phyloP scores from a whole-genome alignment of 2,888 invertebrate species.

The Apoderus coryli region DNA sequence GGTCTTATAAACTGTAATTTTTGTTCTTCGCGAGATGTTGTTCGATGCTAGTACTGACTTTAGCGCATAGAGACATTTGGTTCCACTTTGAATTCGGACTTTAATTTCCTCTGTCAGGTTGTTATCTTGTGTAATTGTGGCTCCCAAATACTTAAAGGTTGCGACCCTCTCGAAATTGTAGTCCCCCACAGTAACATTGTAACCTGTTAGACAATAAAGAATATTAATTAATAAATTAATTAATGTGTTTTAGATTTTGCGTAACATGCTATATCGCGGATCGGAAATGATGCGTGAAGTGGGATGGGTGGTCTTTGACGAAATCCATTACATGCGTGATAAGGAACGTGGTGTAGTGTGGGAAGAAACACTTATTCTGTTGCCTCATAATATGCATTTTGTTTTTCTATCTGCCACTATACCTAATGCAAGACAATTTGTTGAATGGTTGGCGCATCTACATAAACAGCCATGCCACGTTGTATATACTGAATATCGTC shows the following conservation, averaged over 20 bases:
- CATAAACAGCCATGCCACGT: slow-evolving; percentile 98
- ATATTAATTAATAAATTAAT: slow-evolving; percentile 1
- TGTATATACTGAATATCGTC: slow-evolving; percentile 95
- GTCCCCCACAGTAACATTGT: too few species aligned
- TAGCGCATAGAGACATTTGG: too few species aligned
- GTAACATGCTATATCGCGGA: slow-evolving; percentile 97
- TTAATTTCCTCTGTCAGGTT: too few species aligned
- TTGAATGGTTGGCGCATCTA: slow-evolving; percentile 85
- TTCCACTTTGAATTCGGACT: too few species aligned
- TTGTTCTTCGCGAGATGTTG: too few species aligned
- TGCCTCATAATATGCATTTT: slow-evolving; percentile 95
- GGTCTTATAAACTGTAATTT: too few species aligned
- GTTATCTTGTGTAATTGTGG: too few species aligned
- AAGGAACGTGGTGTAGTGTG: slow-evolving; percentile 99
- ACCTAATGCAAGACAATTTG: slow-evolving; percentile 94
- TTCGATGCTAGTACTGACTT: too few species aligned
- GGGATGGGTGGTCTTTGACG: slow-evolving; percentile 99
- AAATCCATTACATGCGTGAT: slow-evolving; percentile 99
- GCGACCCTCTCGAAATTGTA: too few species aligned
- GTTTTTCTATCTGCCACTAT: slow-evolving; percentile 99
- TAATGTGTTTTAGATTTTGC: slow-evolving; percentile 53
- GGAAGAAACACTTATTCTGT: slow-evolving; percentile 95
- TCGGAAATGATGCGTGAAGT: slow-evolving; percentile 99
- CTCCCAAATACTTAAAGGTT: too few species aligned
- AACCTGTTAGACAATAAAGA: too few species aligned